Evolutionary conservation across 2,888 invertebrate species (phyloP).

Genomic region (Copidosoma aretas): DNA sequence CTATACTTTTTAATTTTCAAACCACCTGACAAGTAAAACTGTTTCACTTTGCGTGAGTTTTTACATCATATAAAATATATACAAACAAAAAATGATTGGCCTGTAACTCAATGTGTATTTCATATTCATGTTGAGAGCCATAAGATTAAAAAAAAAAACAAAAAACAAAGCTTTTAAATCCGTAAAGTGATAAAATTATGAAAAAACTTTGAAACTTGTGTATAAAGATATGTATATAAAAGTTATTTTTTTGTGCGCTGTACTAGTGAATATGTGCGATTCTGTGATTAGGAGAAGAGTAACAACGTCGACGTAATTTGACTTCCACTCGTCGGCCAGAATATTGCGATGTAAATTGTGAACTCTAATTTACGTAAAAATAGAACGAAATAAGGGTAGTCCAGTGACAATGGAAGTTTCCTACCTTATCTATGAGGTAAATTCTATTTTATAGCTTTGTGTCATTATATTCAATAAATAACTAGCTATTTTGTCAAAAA

Average conservation of each 20-base stretch:
- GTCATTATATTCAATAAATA: too few species aligned
- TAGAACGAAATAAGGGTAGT: too few species aligned
- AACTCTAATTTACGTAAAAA: constrained; percentile 10
- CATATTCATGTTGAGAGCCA: constrained; percentile 11
- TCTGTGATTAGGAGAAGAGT: constrained; percentile 28
- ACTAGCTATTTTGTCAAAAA: too few species aligned
- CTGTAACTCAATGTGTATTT: constrained; percentile 16
- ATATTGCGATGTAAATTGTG: constrained; percentile 18
- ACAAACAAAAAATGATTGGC: constrained; percentile 8
- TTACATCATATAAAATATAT: constrained; percentile 23
- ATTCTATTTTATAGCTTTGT: too few species aligned
- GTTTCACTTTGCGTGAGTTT: constrained; percentile 11
- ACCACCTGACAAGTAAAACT: constrained; percentile 1
- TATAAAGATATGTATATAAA: constrained; percentile 35
- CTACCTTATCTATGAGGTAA: too few species aligned
- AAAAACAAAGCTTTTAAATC: constrained; percentile 9
- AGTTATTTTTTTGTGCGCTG: constrained; percentile 34
- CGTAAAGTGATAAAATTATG: constrained; percentile 12
- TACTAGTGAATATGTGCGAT: constrained; percentile 27
- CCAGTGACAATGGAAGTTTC: too few species aligned
- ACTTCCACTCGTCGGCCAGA: constrained; percentile 10
- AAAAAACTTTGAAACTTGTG: constrained; percentile 18
- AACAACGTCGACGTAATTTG: constrained; percentile 24
- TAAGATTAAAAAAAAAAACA: constrained; percentile 4
- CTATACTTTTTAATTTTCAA: constrained; percentile 3